These are phyloP conservation scores for Aphaenogaster rudis DNA, from an alignment of 1,140 invertebrate species.

Conservation along the genomic window DNA sequence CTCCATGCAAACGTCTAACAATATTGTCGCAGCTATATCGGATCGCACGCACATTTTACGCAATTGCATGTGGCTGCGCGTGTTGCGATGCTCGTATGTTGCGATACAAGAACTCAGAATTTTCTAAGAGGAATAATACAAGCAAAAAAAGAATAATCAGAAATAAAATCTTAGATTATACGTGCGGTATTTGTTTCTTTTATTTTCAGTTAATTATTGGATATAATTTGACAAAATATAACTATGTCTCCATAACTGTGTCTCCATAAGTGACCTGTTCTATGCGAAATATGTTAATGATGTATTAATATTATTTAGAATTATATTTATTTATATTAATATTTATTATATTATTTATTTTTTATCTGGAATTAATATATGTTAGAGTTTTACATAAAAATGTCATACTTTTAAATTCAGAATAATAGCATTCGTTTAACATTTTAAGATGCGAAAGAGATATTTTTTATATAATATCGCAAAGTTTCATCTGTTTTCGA, in stretches of 20 bases:
- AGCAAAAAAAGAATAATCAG: too few species aligned
- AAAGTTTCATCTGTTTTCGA: background rate
- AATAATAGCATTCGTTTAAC: background rate
- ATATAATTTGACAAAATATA: background rate
- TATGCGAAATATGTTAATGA: background rate
- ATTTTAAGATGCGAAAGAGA: background rate
- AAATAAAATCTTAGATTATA: background rate
- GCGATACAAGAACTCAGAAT: background rate
- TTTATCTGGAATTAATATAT: background rate
- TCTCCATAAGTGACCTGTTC: background rate
- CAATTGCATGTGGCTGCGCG: background rate
- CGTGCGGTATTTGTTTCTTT: background rate
- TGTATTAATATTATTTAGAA: conserved; percentile 8
- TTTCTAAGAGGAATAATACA: background rate
- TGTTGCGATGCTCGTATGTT: background rate
- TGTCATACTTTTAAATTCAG: background rate
- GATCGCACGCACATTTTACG: conserved; percentile 49
- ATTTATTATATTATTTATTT: too few species aligned
- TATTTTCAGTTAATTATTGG: background rate
- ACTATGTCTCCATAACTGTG: background rate
- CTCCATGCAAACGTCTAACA: conserved; percentile 50
- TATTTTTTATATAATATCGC: background rate
- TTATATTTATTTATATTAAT: too few species aligned
- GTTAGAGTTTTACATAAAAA: background rate
- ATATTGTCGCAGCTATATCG: conserved; percentile 30